phyloP scores from a whole-genome alignment of 2,888 invertebrate species.

The Petrolisthes cinctipes region DNA sequence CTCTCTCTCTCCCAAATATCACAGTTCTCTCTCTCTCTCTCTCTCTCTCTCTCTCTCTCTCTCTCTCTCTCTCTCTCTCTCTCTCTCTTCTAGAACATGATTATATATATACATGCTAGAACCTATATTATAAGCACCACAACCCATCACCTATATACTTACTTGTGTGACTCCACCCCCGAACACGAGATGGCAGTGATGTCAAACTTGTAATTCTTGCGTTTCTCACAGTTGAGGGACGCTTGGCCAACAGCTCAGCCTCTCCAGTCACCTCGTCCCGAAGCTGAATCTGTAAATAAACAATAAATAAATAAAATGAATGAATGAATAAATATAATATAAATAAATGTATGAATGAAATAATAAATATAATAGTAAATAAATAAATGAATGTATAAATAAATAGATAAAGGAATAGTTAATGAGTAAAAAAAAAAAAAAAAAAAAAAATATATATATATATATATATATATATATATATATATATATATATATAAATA shows the following conservation, averaged over 20 bases:
- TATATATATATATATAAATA: slow-evolving; percentile 29
- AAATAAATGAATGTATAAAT: not conserved
- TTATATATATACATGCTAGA: too few relatives aligned
- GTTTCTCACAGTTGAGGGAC: slow-evolving; percentile 91
- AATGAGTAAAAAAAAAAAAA: too few relatives aligned
- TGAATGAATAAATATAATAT: too few relatives aligned
- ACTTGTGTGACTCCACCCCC: slow-evolving; percentile 86
- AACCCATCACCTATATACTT: slow-evolving; percentile 68
- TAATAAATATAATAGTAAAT: not conserved
- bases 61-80: too few relatives aligned
- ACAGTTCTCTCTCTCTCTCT: not conserved
- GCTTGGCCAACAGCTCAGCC: slow-evolving; percentile 85
- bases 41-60: too few relatives aligned
- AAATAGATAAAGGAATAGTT: not conserved
- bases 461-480: slow-evolving; percentile 29
- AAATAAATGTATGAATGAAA: not conserved
- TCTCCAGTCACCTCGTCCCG: slow-evolving; percentile 75
- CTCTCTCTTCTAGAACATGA: too few relatives aligned
- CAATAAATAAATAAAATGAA: too few relatives aligned
- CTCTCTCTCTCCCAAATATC: not conserved
- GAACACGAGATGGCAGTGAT: slow-evolving; percentile 93
- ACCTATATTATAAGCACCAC: too few relatives aligned
- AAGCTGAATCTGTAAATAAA: slow-evolving; percentile 68
- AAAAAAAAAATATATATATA: not conserved
- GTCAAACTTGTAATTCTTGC: slow-evolving; percentile 94